phyloP scores from a whole-genome alignment of 2,113 vertebrate species.

The Electrona antarctica region DNA sequence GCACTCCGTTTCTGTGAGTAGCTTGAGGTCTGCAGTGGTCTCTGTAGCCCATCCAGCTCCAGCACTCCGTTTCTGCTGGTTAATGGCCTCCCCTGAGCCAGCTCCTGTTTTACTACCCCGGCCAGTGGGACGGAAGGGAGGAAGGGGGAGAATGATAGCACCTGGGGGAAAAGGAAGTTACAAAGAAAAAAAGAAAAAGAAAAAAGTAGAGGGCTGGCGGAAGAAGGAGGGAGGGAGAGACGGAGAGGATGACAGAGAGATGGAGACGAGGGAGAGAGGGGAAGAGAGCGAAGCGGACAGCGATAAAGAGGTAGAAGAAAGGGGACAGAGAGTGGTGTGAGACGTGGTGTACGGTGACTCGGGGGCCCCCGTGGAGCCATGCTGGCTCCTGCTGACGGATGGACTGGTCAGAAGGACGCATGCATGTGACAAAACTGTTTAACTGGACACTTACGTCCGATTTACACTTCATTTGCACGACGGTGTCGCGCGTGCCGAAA shows the following conservation, averaged over 20 bases:
- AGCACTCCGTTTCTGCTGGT: conserved; percentile 53
- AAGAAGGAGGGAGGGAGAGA: conserved; percentile 9
- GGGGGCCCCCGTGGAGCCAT: conserved; percentile 43
- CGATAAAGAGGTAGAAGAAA: conserved; percentile 20
- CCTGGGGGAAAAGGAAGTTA: conserved; percentile 36
- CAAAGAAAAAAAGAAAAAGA: conserved; percentile 1
- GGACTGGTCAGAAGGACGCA: conserved; percentile 38
- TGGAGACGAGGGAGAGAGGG: conserved; percentile 14
- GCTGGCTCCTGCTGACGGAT: conserved; percentile 62
- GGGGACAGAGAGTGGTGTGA: conserved; percentile 15
- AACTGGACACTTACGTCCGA: background rate
- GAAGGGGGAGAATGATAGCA: conserved; percentile 39
- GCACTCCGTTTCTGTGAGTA: conserved; percentile 45
- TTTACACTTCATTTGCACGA: no score
- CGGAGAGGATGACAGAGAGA: background rate
- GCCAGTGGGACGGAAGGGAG: conserved; percentile 51
- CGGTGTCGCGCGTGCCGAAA: no score
- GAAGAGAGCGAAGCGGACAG: conserved; percentile 12
- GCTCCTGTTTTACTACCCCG: conserved; percentile 63
- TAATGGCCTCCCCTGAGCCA: conserved; percentile 70
- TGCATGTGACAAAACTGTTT: conserved; percentile 18
- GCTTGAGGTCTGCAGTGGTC: conserved; percentile 47
- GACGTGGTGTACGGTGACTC: conserved; percentile 60
- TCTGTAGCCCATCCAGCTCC: conserved; percentile 44
- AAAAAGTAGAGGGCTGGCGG: background rate